Evolutionary conservation across 2,113 vertebrate species (phyloP).

Genomic region (Lophochroa leadbeateri): DNA sequence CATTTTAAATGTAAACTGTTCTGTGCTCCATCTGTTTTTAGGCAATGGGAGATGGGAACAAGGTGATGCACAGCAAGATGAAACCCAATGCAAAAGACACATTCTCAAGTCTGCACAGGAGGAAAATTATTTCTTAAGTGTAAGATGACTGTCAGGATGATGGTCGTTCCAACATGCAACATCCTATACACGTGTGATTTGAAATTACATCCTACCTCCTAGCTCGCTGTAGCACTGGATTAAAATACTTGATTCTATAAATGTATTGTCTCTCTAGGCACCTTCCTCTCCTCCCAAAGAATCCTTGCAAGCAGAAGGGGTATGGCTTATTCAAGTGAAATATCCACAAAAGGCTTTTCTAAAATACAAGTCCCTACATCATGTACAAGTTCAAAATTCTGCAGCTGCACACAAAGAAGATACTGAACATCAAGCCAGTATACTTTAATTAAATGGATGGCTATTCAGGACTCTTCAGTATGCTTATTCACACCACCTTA

Average conservation of each 20-base stretch:
- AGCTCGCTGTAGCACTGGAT: neutral
- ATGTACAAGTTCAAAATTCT: neutral
- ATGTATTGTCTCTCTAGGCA: neutral
- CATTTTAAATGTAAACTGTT: neutral
- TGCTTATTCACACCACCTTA: neutral
- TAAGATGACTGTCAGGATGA: neutral
- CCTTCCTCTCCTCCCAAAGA: neutral
- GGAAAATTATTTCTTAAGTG: neutral
- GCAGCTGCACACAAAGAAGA: neutral
- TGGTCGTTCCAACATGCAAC: neutral
- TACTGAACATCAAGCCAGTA: neutral
- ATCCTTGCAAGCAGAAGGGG: neutral
- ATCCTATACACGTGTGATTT: neutral
- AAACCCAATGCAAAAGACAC: neutral
- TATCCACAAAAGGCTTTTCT: neutral
- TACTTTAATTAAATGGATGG: neutral
- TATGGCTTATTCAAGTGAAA: neutral
- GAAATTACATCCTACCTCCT: neutral
- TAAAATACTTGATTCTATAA: neutral
- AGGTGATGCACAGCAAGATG: neutral
- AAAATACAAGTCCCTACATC: rapidly evolving
- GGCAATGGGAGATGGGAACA: neutral
- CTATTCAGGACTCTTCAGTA: neutral
- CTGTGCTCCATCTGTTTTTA: neutral
- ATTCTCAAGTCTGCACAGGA: neutral